Percentiles rank a stretch among this genome's conserved stretches.
Evolutionary conservation across 2,113 vertebrate species (phyloP).

Genomic region (Phaethon lepturus): DNA sequence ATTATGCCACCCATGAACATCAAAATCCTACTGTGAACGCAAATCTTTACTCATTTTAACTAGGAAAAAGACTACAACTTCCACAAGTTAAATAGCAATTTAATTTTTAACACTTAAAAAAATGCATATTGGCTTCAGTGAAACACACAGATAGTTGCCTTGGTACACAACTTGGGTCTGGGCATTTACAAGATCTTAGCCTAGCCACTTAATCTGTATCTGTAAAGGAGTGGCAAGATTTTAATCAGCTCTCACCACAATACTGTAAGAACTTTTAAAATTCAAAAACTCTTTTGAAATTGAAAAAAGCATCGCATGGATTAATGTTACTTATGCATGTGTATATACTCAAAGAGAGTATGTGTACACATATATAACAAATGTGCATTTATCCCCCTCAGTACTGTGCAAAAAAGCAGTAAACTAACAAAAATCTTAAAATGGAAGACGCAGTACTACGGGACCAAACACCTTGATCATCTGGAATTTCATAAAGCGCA

Average conservation of each 20-base stretch:
- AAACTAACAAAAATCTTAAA: background rate
- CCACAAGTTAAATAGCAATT: background rate
- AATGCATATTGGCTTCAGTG: background rate
- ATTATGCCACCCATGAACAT: background rate
- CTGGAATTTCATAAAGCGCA: background rate
- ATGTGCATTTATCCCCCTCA: background rate
- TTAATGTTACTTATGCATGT: background rate
- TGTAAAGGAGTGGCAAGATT: background rate
- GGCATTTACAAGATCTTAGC: background rate
- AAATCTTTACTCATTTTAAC: background rate
- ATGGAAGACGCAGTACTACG: background rate
- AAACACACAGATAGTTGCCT: background rate
- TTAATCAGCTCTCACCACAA: background rate
- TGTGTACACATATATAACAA: background rate
- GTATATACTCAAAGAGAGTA: accelerated
- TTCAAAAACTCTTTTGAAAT: background rate
- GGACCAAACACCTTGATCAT: background rate
- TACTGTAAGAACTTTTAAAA: background rate
- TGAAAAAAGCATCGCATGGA: background rate
- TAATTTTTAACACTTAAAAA: background rate
- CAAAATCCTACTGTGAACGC: background rate
- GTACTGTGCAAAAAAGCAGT: background rate
- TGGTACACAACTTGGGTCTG: accelerated
- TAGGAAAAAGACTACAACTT: background rate
- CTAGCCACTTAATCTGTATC: background rate